Base-by-base conservation (phyloP, 2,797 vertebrate species). In the Onychomys torridus region DNA sequence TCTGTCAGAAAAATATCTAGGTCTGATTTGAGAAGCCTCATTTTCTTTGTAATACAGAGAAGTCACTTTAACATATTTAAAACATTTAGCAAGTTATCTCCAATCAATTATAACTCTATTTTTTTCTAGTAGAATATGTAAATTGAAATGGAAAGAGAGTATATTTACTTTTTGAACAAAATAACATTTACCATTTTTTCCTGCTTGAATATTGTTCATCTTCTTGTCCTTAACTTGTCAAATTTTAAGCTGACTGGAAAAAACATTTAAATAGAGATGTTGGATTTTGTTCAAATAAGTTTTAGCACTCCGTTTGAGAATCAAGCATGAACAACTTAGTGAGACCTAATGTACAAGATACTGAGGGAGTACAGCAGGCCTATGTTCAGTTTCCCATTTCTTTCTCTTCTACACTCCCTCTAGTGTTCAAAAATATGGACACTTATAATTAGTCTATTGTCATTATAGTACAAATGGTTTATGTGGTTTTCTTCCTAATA, bases 371-470 rank as follows among this genome's bases (percentile, higher is more conserved):
- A n/a, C 23, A 37, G 65, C 61, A 23, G 49, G 6, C 43, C 69
- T 59, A 1, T 71, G 9, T 77, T 91, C 81, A 40, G 14, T 85
- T 81, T 65, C 57, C 73, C 79, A 52, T 3, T 67, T 82, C 7
- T 52, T 75, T 43, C 89, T 96, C 88, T 94, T 95, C 63, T 73
- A 3, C 82, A 75, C 94, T 97, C 96, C 94, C 96, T 91, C 97
- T 97, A 97, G 96, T 97, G 96, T 98, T 94, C 59, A 96, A 87
- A 96, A 85, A 61, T 91, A 90, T 92, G 59, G 81, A 14, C 90
- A 57, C 40, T 84, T 91, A 83, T 8, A 88, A 82, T 85, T 81
- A 91, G 34, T 34, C 21, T 43, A 6, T 65, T 89, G n/a, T 83
- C 76, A 46, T 13, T 71, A n/a, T 79, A 93, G 52, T 9, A 37